phyloP scores from a whole-genome alignment of 1,140 invertebrate genomes.

The Alviniconcha marisindica region DNA sequence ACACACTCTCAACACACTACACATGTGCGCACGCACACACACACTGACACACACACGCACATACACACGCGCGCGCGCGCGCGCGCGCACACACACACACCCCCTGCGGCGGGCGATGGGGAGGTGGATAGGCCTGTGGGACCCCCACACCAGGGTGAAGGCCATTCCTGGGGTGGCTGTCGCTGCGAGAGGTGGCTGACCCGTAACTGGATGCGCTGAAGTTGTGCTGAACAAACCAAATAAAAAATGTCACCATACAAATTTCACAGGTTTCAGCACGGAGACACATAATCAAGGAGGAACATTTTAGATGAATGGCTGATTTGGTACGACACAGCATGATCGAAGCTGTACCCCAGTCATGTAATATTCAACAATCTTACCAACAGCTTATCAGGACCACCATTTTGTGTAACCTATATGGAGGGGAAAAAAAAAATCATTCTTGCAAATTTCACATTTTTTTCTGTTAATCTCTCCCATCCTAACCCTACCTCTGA shows the following conservation, averaged over 20 bases:
- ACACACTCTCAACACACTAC: not conserved
- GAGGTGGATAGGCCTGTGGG: constrained; percentile 56
- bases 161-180: constrained; percentile 39
- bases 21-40: not conserved
- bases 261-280: not conserved
- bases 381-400: no score
- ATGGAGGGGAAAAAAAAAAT: no score
- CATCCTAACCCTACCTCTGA: no score
- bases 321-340: no score
- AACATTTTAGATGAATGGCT: no score
- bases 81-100: not conserved
- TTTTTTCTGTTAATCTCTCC: no score
- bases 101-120: constrained; percentile 63
- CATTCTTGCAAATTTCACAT: no score
- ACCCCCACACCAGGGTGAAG: constrained; percentile 49
- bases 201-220: constrained; percentile 69
- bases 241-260: not conserved
- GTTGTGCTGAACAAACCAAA: constrained; percentile 59
- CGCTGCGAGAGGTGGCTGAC: constrained; percentile 52
- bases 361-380: no score
- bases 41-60: no score
- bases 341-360: no score
- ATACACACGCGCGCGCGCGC: not conserved
- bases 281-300: no score
- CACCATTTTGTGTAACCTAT: no score